These are phyloP conservation scores for Heliconius congener DNA, from an alignment of 1,140 invertebrate genomes.

Conservation along the genomic window DNA sequence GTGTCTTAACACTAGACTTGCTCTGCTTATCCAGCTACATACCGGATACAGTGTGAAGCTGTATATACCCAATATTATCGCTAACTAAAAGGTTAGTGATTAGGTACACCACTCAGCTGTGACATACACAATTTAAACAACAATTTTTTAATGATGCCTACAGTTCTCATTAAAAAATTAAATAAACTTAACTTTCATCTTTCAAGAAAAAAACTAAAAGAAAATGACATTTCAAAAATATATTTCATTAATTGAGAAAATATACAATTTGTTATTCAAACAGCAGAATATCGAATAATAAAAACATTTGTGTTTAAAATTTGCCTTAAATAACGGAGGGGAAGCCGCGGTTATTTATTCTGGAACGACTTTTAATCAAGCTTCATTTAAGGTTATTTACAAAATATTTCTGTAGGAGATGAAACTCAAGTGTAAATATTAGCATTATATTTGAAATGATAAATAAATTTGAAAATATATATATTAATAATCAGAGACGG, in stretches of 20 bases:
- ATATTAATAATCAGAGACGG: neutral
- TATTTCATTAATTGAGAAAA: neutral
- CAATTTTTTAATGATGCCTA: too few species aligned
- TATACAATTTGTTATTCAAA: slow-evolving; percentile 2
- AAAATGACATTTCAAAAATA: neutral
- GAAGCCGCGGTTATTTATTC: slow-evolving; percentile 2
- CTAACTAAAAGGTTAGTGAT: too few species aligned
- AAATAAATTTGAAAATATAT: neutral
- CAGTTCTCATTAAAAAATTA: too few species aligned
- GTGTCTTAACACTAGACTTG: too few species aligned
- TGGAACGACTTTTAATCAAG: slow-evolving; percentile 6
- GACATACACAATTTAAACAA: too few species aligned
- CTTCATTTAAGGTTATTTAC: slow-evolving; percentile 10
- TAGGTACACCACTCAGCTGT: too few species aligned
- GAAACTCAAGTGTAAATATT: slow-evolving; percentile 12
- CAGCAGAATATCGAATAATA: slow-evolving; percentile 1
- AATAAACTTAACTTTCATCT: neutral
- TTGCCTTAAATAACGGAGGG: neutral
- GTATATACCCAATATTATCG: too few species aligned
- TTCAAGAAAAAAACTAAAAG: neutral
- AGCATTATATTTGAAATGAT: neutral
- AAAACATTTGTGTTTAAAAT: slow-evolving; percentile 7
- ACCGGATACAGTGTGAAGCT: too few species aligned
- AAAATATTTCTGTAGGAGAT: slow-evolving; percentile 11
- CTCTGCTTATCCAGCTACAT: too few species aligned